These are phyloP conservation scores for Ophion costatus DNA, from an alignment of 2,888 invertebrate species.

Conservation along the genomic window DNA sequence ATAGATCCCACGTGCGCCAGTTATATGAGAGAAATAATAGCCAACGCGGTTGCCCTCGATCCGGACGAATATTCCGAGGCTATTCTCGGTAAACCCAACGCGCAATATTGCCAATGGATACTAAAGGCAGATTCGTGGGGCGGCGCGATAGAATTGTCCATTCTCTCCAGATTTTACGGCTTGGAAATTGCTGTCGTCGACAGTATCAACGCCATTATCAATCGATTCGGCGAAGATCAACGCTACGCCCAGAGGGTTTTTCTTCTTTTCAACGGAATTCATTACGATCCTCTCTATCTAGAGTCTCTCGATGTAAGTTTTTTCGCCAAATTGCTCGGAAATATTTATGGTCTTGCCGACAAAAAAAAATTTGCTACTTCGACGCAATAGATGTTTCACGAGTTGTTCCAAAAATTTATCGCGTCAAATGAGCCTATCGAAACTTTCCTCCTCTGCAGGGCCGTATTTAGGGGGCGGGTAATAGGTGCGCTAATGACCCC, in stretches of 20 bases:
- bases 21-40: slow-evolving; percentile 94
- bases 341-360: neutral
- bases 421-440: no score
- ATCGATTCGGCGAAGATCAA: slow-evolving; percentile 96
- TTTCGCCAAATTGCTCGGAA: neutral
- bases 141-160: slow-evolving; percentile 96
- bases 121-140: slow-evolving; percentile 96
- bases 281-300: slow-evolving; percentile 96
- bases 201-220: slow-evolving; percentile 94
- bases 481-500: no score
- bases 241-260: slow-evolving; percentile 93
- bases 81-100: slow-evolving; percentile 92
- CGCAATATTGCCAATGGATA: slow-evolving; percentile 96
- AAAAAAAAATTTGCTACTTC: no score
- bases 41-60: slow-evolving; percentile 91
- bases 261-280: slow-evolving; percentile 97
- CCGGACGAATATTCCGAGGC: slow-evolving; percentile 92
- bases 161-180: slow-evolving; percentile 93
- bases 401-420: no score
- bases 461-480: no score
- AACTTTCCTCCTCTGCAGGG: no score
- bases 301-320: slow-evolving; percentile 90
- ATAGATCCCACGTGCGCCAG: slow-evolving; percentile 90
- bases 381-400: no score
- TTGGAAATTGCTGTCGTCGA: slow-evolving; percentile 97